Percentiles rank a stretch among this genome's conserved stretches.
phyloP scores from a whole-genome alignment of 2,797 vertebrate species.

The Ataeniobius toweri region DNA sequence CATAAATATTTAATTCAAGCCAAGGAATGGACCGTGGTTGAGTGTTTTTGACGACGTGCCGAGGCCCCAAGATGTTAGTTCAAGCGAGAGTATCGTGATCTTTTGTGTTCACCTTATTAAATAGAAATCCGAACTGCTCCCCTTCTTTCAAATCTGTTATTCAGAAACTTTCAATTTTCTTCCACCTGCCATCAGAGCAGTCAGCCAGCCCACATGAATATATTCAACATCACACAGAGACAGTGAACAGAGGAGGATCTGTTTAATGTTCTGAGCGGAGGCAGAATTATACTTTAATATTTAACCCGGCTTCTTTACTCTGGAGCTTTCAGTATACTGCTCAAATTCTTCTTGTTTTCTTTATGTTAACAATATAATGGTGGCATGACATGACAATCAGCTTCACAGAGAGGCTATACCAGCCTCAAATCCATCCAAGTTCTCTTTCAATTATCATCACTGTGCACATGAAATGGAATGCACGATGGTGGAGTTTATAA shows the following conservation, averaged over 20 bases:
- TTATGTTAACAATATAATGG: constrained; percentile 48
- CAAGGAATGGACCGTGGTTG: constrained; percentile 52
- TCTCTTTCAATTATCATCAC: constrained; percentile 39
- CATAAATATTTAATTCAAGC: constrained; percentile 74
- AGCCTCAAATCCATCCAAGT: constrained; percentile 41
- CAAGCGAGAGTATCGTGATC: constrained; percentile 60
- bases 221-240: constrained; percentile 67
- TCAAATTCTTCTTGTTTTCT: constrained; percentile 34
- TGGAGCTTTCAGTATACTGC: constrained; percentile 43
- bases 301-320: constrained; percentile 58
- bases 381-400: constrained; percentile 53
- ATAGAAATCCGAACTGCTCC: constrained; percentile 47
- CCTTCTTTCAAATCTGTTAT: constrained; percentile 65
- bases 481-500: constrained; percentile 20
- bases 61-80: constrained; percentile 53
- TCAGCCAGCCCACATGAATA: constrained; percentile 71
- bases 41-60: constrained; percentile 56
- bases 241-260: constrained; percentile 60
- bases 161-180: constrained; percentile 72
- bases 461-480: constrained; percentile 23
- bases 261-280: constrained; percentile 69
- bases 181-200: constrained; percentile 68
- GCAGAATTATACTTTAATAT: constrained; percentile 71
- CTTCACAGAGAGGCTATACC: constrained; percentile 29
- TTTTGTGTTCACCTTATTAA: constrained; percentile 60